These are phyloP conservation scores for Caenorhabditis sp. DNA, from an alignment of 2,888 invertebrate species.

Conservation along the genomic window DNA sequence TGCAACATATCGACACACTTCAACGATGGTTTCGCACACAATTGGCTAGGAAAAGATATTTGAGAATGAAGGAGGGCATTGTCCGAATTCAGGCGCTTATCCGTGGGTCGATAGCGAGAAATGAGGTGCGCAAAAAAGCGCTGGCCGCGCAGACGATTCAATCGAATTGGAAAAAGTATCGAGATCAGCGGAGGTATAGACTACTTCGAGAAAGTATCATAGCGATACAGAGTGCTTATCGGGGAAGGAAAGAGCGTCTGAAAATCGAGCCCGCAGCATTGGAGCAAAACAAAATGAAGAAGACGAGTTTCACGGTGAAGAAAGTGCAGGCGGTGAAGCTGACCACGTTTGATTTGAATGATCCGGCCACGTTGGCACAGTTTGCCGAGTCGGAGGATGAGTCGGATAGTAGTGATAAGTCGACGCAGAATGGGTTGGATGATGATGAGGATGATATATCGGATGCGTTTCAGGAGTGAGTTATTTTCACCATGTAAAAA, in stretches of 20 bases:
- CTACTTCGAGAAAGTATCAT: constrained; percentile 74
- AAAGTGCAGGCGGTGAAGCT: constrained; percentile 57
- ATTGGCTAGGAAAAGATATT: constrained; percentile 82
- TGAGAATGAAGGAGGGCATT: constrained; percentile 80
- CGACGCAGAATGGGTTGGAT: constrained; percentile 49
- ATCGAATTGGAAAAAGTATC: constrained; percentile 79
- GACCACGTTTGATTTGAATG: constrained; percentile 63
- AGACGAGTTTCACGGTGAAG: constrained; percentile 40
- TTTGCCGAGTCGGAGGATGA: constrained; percentile 48
- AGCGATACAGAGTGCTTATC: constrained; percentile 77
- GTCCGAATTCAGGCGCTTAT: constrained; percentile 80
- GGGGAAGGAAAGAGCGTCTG: constrained; percentile 49
- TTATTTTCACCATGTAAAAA: background rate
- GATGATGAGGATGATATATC: constrained; percentile 33
- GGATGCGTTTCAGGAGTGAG: constrained; percentile 44
- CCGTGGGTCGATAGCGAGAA: constrained; percentile 78
- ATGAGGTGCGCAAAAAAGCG: constrained; percentile 72
- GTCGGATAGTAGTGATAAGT: constrained; percentile 45
- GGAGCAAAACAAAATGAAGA: constrained; percentile 17
- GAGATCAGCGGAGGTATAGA: constrained; percentile 77
- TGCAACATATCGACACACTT: constrained; percentile 88
- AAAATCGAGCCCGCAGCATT: constrained; percentile 45
- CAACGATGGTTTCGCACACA: constrained; percentile 89
- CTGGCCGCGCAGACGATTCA: constrained; percentile 79
- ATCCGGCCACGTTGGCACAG: constrained; percentile 51